Percentiles rank a stretch among this genome's conserved stretches.
These are phyloP conservation scores for Bradypodion pumilum DNA, from an alignment of 2,797 vertebrate species.

Conservation along the genomic window DNA sequence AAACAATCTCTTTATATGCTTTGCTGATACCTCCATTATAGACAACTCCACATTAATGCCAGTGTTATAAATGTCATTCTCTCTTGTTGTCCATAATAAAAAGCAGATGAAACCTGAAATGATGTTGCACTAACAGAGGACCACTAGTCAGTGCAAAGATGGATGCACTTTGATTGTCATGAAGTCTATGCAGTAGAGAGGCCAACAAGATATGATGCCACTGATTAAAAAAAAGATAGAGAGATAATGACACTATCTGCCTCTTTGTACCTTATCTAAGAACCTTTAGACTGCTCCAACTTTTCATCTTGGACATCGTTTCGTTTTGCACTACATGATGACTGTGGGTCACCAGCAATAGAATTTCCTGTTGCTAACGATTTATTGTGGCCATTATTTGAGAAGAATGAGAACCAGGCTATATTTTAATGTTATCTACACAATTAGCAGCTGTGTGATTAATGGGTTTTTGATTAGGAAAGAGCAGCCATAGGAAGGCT, in stretches of 20 bases:
- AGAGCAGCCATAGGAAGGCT: neutral
- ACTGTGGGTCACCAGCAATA: constrained; percentile 54
- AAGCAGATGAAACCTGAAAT: neutral
- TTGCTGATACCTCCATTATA: neutral
- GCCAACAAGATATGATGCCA: neutral
- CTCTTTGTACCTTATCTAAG: constrained; percentile 60
- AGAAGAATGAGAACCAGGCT: constrained; percentile 2
- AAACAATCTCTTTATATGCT: neutral
- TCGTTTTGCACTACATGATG: constrained; percentile 40
- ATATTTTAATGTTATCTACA: neutral
- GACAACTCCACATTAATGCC: neutral
- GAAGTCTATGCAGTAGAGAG: neutral
- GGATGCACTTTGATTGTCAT: constrained; percentile 16
- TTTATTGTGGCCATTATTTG: constrained; percentile 2
- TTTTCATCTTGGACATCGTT: constrained; percentile 23
- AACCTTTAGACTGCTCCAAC: constrained; percentile 59
- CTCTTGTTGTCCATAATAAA: neutral
- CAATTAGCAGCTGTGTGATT: neutral
- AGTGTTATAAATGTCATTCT: neutral
- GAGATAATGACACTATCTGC: constrained; percentile 42
- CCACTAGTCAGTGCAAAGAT: constrained; percentile 3
- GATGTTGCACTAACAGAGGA: constrained; percentile 20
- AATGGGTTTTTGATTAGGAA: neutral
- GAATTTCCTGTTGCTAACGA: constrained; percentile 25
- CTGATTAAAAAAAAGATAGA: constrained; percentile 33